phyloP scores from a whole-genome alignment of 1,140 invertebrate genomes.

The Diorhabda sublineata region DNA sequence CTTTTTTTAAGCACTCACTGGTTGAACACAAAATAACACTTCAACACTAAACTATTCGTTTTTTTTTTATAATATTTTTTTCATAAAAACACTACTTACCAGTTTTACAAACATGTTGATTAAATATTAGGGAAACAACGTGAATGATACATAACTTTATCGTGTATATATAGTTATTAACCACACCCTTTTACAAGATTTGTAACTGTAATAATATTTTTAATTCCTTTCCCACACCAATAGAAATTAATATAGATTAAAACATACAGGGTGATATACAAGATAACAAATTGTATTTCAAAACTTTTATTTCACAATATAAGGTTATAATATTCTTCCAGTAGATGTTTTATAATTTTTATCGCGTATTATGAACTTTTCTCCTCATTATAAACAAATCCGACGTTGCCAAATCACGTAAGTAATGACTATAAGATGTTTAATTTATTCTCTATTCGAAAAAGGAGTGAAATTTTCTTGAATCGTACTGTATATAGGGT shows the following conservation, averaged over 20 bases:
- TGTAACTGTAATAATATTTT: conserved; percentile 39
- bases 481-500: conserved; percentile 4
- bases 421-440: no score
- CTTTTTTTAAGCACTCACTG: background rate
- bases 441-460: no score
- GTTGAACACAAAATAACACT: background rate
- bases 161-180: conserved; percentile 40
- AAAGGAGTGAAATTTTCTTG: no score
- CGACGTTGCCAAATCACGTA: no score
- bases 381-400: no score
- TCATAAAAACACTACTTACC: conserved; percentile 38
- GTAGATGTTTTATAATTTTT: no score
- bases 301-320: no score
- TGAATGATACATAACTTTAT: conserved; percentile 20
- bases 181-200: conserved; percentile 43
- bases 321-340: no score
- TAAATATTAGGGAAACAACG: conserved; percentile 24
- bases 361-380: no score
- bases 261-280: conserved; percentile 12
- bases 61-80: background rate
- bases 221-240: conserved; percentile 39
- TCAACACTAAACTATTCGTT: background rate
- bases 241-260: conserved; percentile 31
- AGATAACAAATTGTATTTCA: no score
- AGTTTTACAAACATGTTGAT: conserved; percentile 49